Conservation (phyloP, 2,113 vertebrate genomes). For the Cygnus atratus region DNA sequence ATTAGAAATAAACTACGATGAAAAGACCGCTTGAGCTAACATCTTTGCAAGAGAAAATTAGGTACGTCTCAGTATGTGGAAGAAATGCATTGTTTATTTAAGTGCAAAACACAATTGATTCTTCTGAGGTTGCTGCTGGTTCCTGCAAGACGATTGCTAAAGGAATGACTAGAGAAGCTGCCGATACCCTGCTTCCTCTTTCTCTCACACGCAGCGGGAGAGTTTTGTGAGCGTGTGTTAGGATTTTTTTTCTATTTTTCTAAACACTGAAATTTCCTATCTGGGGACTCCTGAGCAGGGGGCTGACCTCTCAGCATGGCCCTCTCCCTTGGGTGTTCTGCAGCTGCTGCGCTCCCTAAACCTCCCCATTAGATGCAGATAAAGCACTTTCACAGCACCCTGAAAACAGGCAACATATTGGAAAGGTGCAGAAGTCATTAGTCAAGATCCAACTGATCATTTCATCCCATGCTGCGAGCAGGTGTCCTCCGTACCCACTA, state of each 20-base stretch:
- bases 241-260: background rate
- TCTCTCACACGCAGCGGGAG: background rate
- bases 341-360: background rate
- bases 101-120: background rate
- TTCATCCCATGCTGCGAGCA: background rate
- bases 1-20: background rate
- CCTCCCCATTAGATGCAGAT: fast-evolving
- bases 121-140: background rate
- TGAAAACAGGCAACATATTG: background rate
- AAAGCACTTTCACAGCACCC: background rate
- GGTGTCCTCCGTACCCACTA: background rate
- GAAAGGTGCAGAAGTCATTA: background rate
- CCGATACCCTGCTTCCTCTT: background rate
- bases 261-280: background rate
- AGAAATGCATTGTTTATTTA: background rate
- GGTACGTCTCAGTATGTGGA: background rate
- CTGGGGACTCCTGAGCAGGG: background rate
- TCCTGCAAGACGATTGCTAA: background rate
- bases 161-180: background rate
- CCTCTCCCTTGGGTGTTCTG: background rate
- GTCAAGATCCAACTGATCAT: background rate
- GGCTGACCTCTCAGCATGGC: background rate
- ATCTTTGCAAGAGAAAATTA: background rate
- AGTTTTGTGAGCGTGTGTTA: background rate
- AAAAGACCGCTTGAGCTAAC: background rate